Evolutionary conservation across 2,888 invertebrate species (phyloP).

Genomic region (Automeris io): DNA sequence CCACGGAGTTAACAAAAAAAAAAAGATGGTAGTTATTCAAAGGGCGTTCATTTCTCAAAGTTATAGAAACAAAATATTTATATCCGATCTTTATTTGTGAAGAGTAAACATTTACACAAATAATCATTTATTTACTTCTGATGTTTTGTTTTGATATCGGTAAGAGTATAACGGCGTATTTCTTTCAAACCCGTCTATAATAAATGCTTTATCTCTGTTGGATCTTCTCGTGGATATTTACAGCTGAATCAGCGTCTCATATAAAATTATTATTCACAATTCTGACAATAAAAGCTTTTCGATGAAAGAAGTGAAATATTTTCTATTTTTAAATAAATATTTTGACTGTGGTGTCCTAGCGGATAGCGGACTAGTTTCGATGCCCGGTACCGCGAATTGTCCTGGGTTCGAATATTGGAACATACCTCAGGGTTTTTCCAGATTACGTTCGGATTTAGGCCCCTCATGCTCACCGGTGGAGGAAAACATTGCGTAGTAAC

Average conservation of each 20-base stretch:
- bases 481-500: too few species aligned
- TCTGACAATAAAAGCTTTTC: neutral
- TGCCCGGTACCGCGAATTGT: too few species aligned
- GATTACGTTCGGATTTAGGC: too few species aligned
- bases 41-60: neutral
- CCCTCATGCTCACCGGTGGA: too few species aligned
- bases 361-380: too few species aligned
- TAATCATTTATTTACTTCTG: slow-evolving; percentile 3
- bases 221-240: neutral
- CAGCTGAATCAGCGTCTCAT: neutral
- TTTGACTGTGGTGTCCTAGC: too few species aligned
- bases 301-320: neutral
- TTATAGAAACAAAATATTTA: neutral
- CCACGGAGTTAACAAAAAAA: too few species aligned
- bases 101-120: neutral
- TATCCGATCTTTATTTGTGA: neutral
- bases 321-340: too few species aligned
- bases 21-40: too few species aligned
- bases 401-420: too few species aligned
- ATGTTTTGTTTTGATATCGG: slow-evolving; percentile 4
- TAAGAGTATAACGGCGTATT: neutral
- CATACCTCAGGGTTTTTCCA: too few species aligned
- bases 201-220: slow-evolving; percentile 2
- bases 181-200: slow-evolving; percentile 2
- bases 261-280: neutral